Base-by-base conservation (phyloP, 2,113 vertebrate species). In the Oryzias woworae region DNA sequence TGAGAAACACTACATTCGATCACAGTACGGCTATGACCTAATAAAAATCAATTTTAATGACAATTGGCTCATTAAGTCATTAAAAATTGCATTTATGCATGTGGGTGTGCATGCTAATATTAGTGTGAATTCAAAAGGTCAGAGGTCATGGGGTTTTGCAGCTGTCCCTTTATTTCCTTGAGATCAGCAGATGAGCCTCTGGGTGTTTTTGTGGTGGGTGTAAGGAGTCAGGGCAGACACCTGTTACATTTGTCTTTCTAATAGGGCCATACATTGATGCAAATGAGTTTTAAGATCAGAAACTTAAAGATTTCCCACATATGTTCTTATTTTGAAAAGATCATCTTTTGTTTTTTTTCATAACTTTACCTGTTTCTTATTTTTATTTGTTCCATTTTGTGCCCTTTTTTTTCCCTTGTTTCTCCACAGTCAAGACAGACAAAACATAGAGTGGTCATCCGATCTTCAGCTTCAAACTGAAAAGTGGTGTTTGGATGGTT, bases 81-180 rank as follows among this genome's bases (percentile, higher is more conserved):
- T 51, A 17, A 56, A 53, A 54, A 57, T 28, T 69, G 59, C 31
- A 26, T 5, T 4, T 56, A 17, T 69, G 50, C 42, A 31, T 52
- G 66, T 58, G 24, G 52, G 53, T 58, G 49, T 28, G 20, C 22
- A 14, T 53, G 43, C 72, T 74, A 41, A 66, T 77, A 82, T 84
- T 61, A 78, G 17, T 23, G 46, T 61, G 53, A 61, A 31, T 63
- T 62, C 57, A 7, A 43, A 64, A 20, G 73, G 75, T 82, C 80
- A 85, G 80, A 87, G 83, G 83, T 74, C 46, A 78, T 7, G 16
- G 22, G 51, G 59, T 76, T 71, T 65, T 78, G 69, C 83, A 87
- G 80, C 81, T 86, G 78, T 0, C 26, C 66, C 66, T 66, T 45
- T 64, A 51, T 67, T 61, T 71, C 31, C 43, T 53, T 64, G 60